Conservation (phyloP, 2,797 vertebrate genomes). For the Danionella dracula region DNA sequence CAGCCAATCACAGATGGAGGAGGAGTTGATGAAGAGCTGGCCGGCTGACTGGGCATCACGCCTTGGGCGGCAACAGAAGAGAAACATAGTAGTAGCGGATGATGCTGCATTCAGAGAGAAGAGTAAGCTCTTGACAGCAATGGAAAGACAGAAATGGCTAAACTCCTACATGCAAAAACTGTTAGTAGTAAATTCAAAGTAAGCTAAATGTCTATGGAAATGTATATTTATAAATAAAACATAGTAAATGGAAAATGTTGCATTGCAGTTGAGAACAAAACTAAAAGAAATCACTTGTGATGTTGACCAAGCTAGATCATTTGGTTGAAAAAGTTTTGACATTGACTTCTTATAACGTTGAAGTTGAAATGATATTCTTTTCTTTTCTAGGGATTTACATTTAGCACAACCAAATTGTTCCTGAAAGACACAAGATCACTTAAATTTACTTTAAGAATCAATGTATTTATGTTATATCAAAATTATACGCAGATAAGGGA, state of each 20-base stretch:
- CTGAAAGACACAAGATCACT: neutral
- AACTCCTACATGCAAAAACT: conserved; percentile 85
- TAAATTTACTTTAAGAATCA: neutral
- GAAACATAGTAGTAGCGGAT: conserved; percentile 80
- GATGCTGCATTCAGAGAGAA: conserved; percentile 85
- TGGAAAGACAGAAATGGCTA: conserved; percentile 88
- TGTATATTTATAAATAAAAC: conserved; percentile 1
- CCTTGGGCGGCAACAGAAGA: conserved; percentile 57
- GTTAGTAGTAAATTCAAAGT: conserved; percentile 73
- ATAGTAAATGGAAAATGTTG: neutral
- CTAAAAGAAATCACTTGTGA: neutral
- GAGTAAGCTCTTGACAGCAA: conserved; percentile 82
- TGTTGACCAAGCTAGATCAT: neutral
- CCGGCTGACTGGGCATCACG: conserved; percentile 54
- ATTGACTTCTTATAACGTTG: neutral
- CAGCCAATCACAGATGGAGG: conserved; percentile 46
- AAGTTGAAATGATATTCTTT: neutral
- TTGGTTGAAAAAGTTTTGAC: neutral
- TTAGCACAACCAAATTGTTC: neutral
- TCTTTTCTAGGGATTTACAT: no score
- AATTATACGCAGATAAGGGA: neutral
- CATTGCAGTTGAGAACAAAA: neutral
- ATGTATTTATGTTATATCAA: neutral
- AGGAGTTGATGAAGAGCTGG: conserved; percentile 56
- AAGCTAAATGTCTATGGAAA: neutral